Evolutionary conservation across 2,113 vertebrate genomes (phyloP), one percentile per base, ranked within the genome.

Genomic region (Cyanoderma ruficeps): DNA sequence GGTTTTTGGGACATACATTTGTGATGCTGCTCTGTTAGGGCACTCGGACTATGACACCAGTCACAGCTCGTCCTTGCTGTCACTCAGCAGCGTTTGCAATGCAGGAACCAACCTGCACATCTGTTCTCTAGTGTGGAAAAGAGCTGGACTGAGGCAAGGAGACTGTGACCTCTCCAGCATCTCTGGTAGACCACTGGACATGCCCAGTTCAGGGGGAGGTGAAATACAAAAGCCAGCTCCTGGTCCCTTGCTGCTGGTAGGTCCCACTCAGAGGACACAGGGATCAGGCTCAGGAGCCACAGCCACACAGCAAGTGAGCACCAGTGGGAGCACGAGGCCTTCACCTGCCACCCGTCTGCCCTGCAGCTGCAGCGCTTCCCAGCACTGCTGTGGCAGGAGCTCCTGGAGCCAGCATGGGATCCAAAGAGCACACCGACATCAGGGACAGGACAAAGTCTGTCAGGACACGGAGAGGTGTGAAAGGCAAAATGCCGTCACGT

Each of bases 361-460:
- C 28, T 59, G 46, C 27, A 28, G 56, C 37, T 0, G 0, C 53
- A 7, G 57, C 63, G 9, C 52, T 28, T 46, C 28, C 1, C 0
- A 4, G 56, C 57, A 21, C 50, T 1, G 15, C 7, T 9, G 49
- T 24, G 1, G 2, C 35, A 4, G 79, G 68, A 93, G 46, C 50
- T 50, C 39, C 37, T 1, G 2, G 30, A 55, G 30, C 52, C 21
- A 5, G 44, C 4, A 2, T 1, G 16, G 44, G 65, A 79, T 96
- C 91, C 94, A 94, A 94, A 96, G 95, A 93, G 92, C 90, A 80
- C 8, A 9, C 7, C 0, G 2, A 77, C 10, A 10, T 80, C 92
- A 93, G 84, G 92, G 77, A 59, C 56, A 18, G 96, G 90, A 74
- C 94, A 92, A 97, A 97, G 96, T 96, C 92, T 94, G 95, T 42